Conservation (phyloP, 2,113 vertebrate genomes). For the Chitala chitala region DNA sequence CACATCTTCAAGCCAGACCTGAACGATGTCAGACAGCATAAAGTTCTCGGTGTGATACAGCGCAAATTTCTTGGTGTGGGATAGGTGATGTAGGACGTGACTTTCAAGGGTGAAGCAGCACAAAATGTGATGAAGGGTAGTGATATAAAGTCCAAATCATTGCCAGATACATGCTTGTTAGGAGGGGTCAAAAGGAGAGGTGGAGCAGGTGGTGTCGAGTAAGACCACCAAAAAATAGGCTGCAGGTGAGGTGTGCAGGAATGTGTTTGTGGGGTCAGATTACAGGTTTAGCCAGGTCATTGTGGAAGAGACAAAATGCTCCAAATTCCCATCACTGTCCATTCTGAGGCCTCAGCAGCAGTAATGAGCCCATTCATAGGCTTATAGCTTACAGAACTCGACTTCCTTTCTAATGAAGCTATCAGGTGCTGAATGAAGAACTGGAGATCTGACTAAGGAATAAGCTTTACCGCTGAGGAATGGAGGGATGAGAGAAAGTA, state of each 20-base stretch:
- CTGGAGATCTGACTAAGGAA: background rate
- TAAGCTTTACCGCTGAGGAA: background rate
- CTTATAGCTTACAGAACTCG: background rate
- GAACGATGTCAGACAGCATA: background rate
- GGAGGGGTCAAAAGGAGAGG: background rate
- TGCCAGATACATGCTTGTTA: too few species aligned
- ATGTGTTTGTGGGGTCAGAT: too few species aligned
- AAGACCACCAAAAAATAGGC: background rate
- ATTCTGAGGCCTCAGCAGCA: background rate
- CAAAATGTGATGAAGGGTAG: too few species aligned
- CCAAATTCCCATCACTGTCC: background rate
- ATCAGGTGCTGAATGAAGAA: slow-evolving; percentile 17
- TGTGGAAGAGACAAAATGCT: slow-evolving; percentile 1
- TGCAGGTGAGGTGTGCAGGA: background rate
- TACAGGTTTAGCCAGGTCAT: background rate
- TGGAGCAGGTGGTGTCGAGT: background rate
- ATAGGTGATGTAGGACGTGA: background rate
- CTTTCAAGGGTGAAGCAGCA: too few species aligned
- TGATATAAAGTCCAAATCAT: too few species aligned
- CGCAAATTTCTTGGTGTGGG: background rate
- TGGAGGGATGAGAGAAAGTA: background rate
- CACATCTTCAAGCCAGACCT: background rate
- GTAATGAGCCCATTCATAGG: slow-evolving; percentile 4
- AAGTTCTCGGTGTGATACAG: background rate
- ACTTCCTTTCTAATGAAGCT: slow-evolving; percentile 24